A percentile compares a stretch with the other conserved stretches of the same genome.
Evolutionary conservation across 1,140 invertebrate genomes (phyloP).

Genomic region (Lucilia sericata): DNA sequence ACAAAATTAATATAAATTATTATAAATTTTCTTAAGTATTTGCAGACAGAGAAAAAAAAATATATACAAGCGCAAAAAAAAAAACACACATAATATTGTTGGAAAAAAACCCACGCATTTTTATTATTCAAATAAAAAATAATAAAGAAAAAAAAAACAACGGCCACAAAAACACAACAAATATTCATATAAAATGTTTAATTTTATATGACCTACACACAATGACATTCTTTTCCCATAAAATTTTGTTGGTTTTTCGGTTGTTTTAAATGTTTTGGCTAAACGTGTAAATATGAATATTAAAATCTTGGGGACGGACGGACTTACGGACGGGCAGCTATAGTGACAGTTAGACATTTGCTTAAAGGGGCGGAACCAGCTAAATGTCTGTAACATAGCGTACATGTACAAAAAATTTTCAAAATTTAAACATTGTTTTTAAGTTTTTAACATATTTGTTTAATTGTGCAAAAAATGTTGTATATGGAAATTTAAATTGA

Average conservation of each 20-base stretch:
- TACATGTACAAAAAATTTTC: too few relatives aligned
- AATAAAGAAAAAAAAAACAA: not conserved
- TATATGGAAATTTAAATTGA: not conserved
- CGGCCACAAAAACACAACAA: not conserved
- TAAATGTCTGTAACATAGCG: too few relatives aligned
- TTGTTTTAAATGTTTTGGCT: constrained; percentile 13
- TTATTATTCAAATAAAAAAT: too few relatives aligned
- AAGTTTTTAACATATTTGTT: not conserved
- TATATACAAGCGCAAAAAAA: not conserved
- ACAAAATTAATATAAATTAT: too few relatives aligned
- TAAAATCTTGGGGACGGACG: not conserved
- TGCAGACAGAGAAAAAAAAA: not conserved
- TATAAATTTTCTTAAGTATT: too few relatives aligned
- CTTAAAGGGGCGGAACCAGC: too few relatives aligned
- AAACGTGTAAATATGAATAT: constrained; percentile 36
- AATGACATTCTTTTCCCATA: constrained; percentile 36
- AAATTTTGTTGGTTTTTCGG: not conserved
- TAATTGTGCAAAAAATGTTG: not conserved
- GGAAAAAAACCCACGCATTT: constrained; percentile 25
- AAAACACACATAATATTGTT: not conserved
- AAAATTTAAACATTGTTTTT: not conserved
- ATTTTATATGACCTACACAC: constrained; percentile 43
- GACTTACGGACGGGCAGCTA: too few relatives aligned
- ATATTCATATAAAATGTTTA: not conserved
- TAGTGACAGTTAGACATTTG: too few relatives aligned